These are phyloP conservation scores for Pocillopora meandrina DNA, from an alignment of 92 coral and sea anemone species.

Conservation along the genomic window DNA sequence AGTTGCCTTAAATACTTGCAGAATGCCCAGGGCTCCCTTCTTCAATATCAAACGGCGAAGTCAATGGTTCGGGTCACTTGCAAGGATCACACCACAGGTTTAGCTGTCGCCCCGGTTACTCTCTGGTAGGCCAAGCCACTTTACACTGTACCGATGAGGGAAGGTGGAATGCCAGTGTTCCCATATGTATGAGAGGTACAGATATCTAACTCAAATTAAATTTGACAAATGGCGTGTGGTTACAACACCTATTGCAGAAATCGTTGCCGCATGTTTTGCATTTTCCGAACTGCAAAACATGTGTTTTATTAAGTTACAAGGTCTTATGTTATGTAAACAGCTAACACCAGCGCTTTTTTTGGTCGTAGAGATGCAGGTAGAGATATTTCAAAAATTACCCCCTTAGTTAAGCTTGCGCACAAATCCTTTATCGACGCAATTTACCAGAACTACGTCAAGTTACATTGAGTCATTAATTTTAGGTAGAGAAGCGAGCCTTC, in stretches of 20 bases:
- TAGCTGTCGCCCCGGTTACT: conserved; percentile 28
- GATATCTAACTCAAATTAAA: neutral
- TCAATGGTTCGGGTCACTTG: conserved; percentile 5
- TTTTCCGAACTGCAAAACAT: too few species aligned
- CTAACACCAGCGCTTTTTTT: too few species aligned
- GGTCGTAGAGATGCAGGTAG: too few species aligned
- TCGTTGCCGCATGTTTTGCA: neutral
- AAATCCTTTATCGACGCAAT: too few species aligned
- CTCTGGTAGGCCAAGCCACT: conserved; percentile 30
- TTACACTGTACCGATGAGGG: conserved; percentile 33
- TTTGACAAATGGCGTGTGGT: neutral
- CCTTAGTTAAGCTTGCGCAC: too few species aligned
- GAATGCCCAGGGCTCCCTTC: conserved; percentile 31
- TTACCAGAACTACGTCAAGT: too few species aligned
- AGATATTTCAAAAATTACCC: too few species aligned
- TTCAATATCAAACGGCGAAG: conserved; percentile 34
- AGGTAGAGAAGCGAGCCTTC: too few species aligned
- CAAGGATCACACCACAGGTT: conserved; percentile 30
- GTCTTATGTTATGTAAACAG: too few species aligned
- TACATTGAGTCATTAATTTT: too few species aligned
- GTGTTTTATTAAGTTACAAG: too few species aligned
- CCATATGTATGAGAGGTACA: conserved; percentile 50
- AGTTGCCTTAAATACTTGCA: neutral
- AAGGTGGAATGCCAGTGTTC: conserved; percentile 50
- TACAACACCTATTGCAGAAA: neutral